phyloP scores from a whole-genome alignment of 2,888 invertebrate species.

The Hybos culiciformis region DNA sequence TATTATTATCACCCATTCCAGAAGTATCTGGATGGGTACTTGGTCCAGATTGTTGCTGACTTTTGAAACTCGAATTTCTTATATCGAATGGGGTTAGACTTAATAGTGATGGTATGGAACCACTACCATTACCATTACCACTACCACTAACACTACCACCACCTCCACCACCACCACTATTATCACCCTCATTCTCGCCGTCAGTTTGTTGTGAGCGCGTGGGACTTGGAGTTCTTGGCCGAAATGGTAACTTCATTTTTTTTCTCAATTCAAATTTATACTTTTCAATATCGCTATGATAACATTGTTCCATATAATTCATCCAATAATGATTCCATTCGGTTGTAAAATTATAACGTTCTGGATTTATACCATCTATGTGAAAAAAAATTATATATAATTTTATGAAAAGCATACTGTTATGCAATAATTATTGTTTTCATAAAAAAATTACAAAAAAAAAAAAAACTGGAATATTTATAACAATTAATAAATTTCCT shows the following conservation, averaged over 20 bases:
- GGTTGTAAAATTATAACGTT: constrained; percentile 12
- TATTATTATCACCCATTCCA: background rate
- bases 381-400: too few species aligned
- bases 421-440: too few species aligned
- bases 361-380: constrained; percentile 12
- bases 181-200: background rate
- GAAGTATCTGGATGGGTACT: too few species aligned
- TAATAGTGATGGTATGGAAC: too few species aligned
- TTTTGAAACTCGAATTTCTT: too few species aligned
- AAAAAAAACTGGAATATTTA: too few species aligned
- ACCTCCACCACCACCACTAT: background rate
- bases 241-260: constrained; percentile 10
- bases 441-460: too few species aligned
- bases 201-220: background rate
- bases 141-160: background rate
- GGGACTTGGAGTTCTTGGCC: constrained; percentile 12
- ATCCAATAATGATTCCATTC: constrained; percentile 12
- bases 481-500: too few species aligned
- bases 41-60: too few species aligned
- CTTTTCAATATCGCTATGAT: constrained; percentile 8
- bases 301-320: constrained; percentile 7
- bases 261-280: constrained; percentile 11
- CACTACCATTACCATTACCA: background rate
- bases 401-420: too few species aligned
- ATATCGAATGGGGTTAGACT: too few species aligned